phyloP scores from a whole-genome alignment of 2,888 invertebrate species.

The Falcaria lacertinaria region DNA sequence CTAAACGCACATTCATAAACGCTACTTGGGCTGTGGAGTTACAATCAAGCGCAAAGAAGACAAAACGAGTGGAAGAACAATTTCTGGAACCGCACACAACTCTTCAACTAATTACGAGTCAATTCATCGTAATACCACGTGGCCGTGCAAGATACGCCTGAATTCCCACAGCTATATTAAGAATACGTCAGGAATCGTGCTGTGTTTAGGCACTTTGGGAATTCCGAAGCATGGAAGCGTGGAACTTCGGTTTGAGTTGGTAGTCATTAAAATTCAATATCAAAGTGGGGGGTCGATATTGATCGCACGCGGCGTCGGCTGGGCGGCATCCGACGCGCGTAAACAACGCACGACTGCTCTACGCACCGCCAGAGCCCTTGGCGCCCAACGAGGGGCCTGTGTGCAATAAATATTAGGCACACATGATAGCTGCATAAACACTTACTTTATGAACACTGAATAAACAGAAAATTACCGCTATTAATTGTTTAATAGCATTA shows the following conservation, averaged over 20 bases:
- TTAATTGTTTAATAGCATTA: neutral
- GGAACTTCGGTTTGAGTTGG: conserved; percentile 43
- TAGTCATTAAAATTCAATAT: conserved; percentile 62
- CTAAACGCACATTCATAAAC: too few species aligned
- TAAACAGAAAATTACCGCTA: too few species aligned
- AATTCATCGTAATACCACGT: too few species aligned
- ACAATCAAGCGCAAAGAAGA: conserved; percentile 22
- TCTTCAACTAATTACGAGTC: too few species aligned
- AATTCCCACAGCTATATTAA: conserved; percentile 46
- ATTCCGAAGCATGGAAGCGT: conserved; percentile 26
- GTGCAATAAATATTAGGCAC: neutral
- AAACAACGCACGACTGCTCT: conserved; percentile 28
- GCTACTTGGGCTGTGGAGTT: conserved; percentile 2
- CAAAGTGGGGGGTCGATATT: conserved; percentile 36
- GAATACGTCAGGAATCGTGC: conserved; percentile 24
- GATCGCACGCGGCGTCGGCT: conserved; percentile 34
- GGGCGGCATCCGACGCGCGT: conserved; percentile 27
- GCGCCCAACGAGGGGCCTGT: conserved; percentile 27
- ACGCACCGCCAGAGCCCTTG: conserved; percentile 9
- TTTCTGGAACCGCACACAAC: conserved; percentile 25
- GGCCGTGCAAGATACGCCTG: conserved; percentile 38
- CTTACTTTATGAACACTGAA: too few species aligned
- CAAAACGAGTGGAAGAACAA: conserved; percentile 26
- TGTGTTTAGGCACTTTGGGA: conserved; percentile 32
- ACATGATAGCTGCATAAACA: neutral